Evolutionary conservation across 2,888 invertebrate species (phyloP).

Genomic region (Thereva nobilitata): DNA sequence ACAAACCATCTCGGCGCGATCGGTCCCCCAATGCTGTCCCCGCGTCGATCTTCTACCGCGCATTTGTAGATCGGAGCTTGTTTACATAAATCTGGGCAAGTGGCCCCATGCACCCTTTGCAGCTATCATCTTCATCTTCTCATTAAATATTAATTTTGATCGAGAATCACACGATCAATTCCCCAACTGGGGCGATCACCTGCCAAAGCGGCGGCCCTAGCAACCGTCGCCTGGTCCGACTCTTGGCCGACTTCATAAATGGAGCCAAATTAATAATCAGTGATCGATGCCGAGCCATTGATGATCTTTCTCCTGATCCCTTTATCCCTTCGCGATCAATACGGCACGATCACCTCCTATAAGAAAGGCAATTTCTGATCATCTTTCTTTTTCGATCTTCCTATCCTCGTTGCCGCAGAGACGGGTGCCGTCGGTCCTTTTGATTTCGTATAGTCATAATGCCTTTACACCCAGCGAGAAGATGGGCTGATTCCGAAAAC

Average conservation of each 20-base stretch:
- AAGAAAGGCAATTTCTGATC: background rate
- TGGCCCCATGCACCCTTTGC: background rate
- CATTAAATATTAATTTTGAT: constrained; percentile 39
- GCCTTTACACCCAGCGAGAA: background rate
- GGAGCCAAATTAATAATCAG: constrained; percentile 28
- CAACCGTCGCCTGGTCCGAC: background rate
- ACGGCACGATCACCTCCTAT: background rate
- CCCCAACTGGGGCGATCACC: background rate
- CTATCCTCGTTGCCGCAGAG: background rate
- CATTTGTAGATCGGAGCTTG: constrained; percentile 18
- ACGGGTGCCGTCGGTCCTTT: constrained; percentile 39
- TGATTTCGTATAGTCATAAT: constrained; percentile 4
- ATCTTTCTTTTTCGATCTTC: background rate
- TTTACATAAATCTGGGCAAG: constrained; percentile 37
- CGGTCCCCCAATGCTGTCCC: too few species aligned
- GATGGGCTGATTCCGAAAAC: constrained; percentile 13
- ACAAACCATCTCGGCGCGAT: too few species aligned
- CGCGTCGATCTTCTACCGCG: too few species aligned
- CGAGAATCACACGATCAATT: constrained; percentile 12
- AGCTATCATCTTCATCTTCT: constrained; percentile 27
- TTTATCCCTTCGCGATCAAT: background rate
- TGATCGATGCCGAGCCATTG: background rate
- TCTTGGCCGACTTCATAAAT: constrained; percentile 2
- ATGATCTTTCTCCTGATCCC: background rate
- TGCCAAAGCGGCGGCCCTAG: background rate